phyloP scores from a whole-genome alignment of 2,797 vertebrate species.

The Muraenolepis orangiensis region DNA sequence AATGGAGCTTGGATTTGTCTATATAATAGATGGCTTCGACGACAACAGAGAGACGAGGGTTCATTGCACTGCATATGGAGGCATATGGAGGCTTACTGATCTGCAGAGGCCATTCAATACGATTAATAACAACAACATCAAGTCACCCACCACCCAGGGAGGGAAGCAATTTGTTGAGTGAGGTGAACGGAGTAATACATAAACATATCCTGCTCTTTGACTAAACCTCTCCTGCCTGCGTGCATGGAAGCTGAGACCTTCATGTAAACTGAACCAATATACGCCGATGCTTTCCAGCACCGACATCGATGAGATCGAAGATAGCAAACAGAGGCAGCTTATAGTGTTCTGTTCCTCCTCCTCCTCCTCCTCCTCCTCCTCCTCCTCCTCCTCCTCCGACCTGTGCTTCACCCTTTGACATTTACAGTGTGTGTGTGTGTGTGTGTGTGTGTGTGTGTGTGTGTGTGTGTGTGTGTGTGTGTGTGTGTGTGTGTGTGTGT shows the following conservation, averaged over 20 bases:
- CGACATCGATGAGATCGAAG: neutral
- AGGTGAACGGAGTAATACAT: conserved; percentile 44
- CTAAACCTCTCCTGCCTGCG: conserved; percentile 26
- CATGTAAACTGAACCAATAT: neutral
- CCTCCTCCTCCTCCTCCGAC: no score
- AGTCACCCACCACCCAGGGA: conserved; percentile 41
- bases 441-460: no score
- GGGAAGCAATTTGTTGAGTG: conserved; percentile 50
- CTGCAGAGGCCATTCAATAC: neutral
- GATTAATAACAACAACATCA: conserved; percentile 14
- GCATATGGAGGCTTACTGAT: conserved; percentile 5
- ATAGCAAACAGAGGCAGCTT: neutral
- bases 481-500: no score
- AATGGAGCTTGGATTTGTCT: neutral
- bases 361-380: no score
- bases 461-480: no score
- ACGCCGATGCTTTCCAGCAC: neutral
- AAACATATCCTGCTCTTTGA: conserved; percentile 20
- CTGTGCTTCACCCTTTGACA: neutral
- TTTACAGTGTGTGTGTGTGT: neutral
- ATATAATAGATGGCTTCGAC: neutral
- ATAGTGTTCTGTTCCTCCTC: conserved; percentile 1
- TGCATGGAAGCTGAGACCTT: neutral
- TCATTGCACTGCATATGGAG: conserved; percentile 11
- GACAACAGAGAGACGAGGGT: neutral